A percentile compares a stretch with the other conserved stretches of the same genome.
These are phyloP conservation scores for Oplegnathus fasciatus DNA, from an alignment of 2,113 vertebrate genomes.

Conservation along the genomic window DNA sequence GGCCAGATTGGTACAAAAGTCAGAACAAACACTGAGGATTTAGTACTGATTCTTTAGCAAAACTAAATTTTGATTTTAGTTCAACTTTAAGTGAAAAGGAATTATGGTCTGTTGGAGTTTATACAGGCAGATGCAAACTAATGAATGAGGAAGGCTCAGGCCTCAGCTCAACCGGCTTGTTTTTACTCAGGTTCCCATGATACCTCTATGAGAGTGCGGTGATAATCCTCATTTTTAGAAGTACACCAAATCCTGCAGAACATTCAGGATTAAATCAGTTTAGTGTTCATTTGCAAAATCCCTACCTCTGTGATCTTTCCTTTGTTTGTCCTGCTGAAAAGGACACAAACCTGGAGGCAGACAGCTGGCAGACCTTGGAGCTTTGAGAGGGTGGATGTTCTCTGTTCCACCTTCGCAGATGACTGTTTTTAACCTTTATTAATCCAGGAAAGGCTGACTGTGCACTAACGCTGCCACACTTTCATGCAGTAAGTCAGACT, in stretches of 20 bases:
- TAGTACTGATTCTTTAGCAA: too few relatives aligned
- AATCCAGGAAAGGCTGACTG: constrained; percentile 45
- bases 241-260: constrained; percentile 45
- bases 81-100: background rate
- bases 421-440: constrained; percentile 42
- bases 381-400: constrained; percentile 33
- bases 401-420: constrained; percentile 43
- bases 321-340: constrained; percentile 52
- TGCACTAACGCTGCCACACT: constrained; percentile 20
- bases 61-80: background rate
- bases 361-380: constrained; percentile 51
- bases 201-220: constrained; percentile 21
- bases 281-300: constrained; percentile 46
- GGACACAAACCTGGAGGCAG: constrained; percentile 43
- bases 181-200: constrained; percentile 20
- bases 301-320: constrained; percentile 22
- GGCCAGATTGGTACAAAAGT: background rate
- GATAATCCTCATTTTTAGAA: constrained; percentile 58
- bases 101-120: background rate
- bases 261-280: constrained; percentile 60
- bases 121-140: background rate
- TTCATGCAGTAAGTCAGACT: constrained; percentile 8
- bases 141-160: background rate
- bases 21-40: background rate
- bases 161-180: background rate